These are phyloP conservation scores for Andrena praecox DNA, from an alignment of 2,888 invertebrate species.

Conservation along the genomic window DNA sequence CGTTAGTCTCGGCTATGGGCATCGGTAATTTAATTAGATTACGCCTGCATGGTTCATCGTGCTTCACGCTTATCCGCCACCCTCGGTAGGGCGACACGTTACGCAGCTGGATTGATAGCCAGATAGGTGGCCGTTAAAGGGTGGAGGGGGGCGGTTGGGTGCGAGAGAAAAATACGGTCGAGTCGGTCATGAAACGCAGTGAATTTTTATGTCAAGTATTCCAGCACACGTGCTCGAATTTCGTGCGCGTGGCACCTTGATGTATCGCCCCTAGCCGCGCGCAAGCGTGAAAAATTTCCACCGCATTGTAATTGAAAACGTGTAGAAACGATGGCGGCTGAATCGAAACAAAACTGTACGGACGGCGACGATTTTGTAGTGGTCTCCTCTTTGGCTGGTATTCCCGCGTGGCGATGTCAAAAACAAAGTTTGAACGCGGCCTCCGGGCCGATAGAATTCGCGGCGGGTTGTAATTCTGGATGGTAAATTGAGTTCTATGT, in stretches of 20 bases:
- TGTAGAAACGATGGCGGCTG: constrained; percentile 40
- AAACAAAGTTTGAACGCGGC: constrained; percentile 14
- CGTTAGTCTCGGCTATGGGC: constrained; percentile 62
- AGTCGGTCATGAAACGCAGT: constrained; percentile 44
- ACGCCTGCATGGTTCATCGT: constrained; percentile 69
- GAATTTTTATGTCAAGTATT: constrained; percentile 61
- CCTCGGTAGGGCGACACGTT: constrained; percentile 40
- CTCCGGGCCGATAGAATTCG: constrained; percentile 1
- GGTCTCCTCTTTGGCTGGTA: background rate
- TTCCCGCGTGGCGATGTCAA: background rate
- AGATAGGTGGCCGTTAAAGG: constrained; percentile 29
- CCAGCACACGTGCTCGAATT: constrained; percentile 56
- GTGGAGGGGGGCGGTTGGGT: background rate
- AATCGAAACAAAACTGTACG: constrained; percentile 16
- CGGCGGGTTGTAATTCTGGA: constrained; percentile 20
- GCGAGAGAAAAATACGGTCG: constrained; percentile 41
- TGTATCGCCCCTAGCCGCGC: constrained; percentile 38
- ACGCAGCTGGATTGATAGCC: constrained; percentile 57
- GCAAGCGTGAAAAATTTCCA: constrained; percentile 47
- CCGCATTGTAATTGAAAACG: constrained; percentile 52
- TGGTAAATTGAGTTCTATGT: constrained; percentile 51
- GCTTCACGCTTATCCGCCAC: constrained; percentile 65
- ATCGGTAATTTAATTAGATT: constrained; percentile 80
- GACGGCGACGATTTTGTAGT: background rate
- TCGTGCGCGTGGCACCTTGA: constrained; percentile 63